Conservation (phyloP, 2,113 vertebrate species). For the Laticauda colubrina region DNA sequence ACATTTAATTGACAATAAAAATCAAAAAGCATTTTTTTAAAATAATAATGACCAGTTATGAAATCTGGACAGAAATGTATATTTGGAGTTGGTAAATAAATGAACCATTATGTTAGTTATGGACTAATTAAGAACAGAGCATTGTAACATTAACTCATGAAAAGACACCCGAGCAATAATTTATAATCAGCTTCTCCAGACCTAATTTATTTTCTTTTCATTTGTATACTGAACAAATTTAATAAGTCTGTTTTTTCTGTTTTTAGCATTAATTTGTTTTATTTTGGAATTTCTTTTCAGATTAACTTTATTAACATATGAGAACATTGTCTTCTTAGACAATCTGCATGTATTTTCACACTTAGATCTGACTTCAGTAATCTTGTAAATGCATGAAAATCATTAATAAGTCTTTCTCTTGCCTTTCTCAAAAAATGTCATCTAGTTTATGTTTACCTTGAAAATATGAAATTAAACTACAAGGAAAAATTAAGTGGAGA, state of each 20-base stretch:
- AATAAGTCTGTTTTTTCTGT: conserved; percentile 22
- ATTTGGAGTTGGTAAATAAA: background rate
- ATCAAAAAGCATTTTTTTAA: background rate
- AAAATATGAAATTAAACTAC: background rate
- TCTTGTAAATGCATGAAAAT: conserved; percentile 30
- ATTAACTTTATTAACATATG: conserved; percentile 41
- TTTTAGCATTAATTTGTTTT: background rate
- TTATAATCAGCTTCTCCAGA: background rate
- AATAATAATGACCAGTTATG: background rate
- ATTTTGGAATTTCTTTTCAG: conserved; percentile 29
- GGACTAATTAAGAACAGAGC: background rate
- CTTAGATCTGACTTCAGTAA: conserved; percentile 39
- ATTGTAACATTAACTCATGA: background rate
- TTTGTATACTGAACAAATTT: conserved; percentile 6
- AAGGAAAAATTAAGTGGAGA: conserved; percentile 13
- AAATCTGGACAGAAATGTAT: background rate
- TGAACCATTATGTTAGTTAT: background rate
- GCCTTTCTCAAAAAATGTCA: conserved; percentile 7
- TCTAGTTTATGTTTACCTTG: conserved; percentile 35
- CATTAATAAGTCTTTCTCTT: conserved; percentile 39
- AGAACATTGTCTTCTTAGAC: conserved; percentile 37
- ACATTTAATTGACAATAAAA: background rate
- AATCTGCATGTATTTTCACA: conserved; percentile 46
- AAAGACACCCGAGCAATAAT: background rate
- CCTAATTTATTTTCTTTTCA: background rate